Percentiles rank a stretch among this genome's conserved stretches.
phyloP scores from a whole-genome alignment of 2,888 invertebrate genomes.

The Polylopha cassiicola region DNA sequence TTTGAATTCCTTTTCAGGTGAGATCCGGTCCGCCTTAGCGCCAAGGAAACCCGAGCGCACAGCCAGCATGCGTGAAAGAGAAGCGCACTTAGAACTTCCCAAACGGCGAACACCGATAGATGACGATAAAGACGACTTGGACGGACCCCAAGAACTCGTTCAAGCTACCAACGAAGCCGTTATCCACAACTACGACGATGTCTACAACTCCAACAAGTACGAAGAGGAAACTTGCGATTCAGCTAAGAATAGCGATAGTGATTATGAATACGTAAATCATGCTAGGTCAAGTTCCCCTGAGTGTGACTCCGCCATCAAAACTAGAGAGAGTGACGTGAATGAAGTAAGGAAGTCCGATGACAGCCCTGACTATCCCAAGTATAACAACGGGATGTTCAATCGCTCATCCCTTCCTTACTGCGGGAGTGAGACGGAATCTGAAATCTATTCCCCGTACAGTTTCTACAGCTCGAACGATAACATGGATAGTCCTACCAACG shows the following conservation, averaged over 20 bases:
- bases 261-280: conserved; percentile 81
- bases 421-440: conserved; percentile 89
- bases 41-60: conserved; percentile 91
- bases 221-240: conserved; percentile 67
- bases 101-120: conserved; percentile 68
- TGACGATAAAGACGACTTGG: conserved; percentile 73
- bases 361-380: conserved; percentile 77
- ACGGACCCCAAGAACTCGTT: conserved; percentile 60
- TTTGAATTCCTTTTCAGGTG: conserved; percentile 74
- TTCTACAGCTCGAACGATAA: conserved; percentile 82
- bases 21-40: conserved; percentile 87
- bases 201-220: conserved; percentile 66
- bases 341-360: conserved; percentile 50
- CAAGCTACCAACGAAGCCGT: conserved; percentile 69
- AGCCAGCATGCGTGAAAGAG: conserved; percentile 89
- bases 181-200: conserved; percentile 70
- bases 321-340: conserved; percentile 46
- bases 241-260: conserved; percentile 76
- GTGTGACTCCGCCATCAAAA: conserved; percentile 78
- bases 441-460: conserved; percentile 89
- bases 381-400: conserved; percentile 73
- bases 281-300: conserved; percentile 82
- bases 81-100: conserved; percentile 80
- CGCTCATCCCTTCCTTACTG: conserved; percentile 87
- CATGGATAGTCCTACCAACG: conserved; percentile 62